phyloP scores from a whole-genome alignment of 2,113 vertebrate species.

The Acrocephalus arundinaceus region DNA sequence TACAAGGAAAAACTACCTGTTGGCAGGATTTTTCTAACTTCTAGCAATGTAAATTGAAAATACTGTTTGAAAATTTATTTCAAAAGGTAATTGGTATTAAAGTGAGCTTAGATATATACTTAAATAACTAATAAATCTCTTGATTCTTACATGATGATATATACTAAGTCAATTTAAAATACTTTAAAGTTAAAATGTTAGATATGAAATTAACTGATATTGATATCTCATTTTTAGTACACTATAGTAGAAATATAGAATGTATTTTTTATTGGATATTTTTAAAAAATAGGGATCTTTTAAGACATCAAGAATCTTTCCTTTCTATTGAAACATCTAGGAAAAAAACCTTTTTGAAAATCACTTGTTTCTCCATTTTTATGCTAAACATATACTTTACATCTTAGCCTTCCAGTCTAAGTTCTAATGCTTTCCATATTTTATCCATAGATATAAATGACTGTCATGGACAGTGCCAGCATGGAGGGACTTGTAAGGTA shows the following conservation, averaged over 20 bases:
- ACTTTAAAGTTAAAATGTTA: background rate
- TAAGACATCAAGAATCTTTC: background rate
- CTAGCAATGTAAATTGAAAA: background rate
- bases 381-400: background rate
- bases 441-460: slow-evolving; percentile 81
- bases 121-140: background rate
- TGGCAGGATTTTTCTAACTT: background rate
- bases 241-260: background rate
- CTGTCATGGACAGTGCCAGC: slow-evolving; percentile 90
- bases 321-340: background rate
- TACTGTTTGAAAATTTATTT: background rate
- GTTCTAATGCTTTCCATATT: slow-evolving; percentile 28
- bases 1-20: background rate
- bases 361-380: background rate
- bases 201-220: background rate
- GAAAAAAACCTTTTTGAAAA: background rate
- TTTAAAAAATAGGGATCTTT: background rate
- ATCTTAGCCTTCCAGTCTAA: background rate
- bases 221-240: background rate
- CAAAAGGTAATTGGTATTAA: background rate
- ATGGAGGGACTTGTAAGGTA: slow-evolving; percentile 92
- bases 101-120: background rate
- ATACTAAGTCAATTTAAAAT: background rate
- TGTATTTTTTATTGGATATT: background rate
- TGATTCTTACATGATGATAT: background rate